phyloP scores from a whole-genome alignment of 1,140 invertebrate genomes.

The Drosophila melanica region DNA sequence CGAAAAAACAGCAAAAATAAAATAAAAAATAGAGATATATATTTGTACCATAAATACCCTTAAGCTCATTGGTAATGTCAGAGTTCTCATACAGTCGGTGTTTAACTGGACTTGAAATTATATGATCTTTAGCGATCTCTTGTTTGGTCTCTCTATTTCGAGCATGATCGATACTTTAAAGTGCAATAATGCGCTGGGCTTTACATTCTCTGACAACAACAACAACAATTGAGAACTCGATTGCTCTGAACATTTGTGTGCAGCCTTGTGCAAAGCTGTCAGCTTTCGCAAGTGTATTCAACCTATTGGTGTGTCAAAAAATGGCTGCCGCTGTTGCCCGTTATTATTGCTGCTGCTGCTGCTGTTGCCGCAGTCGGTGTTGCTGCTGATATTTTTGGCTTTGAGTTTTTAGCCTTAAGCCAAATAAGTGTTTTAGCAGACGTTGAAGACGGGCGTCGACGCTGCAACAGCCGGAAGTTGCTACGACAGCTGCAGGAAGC shows the following conservation, averaged over 20 bases:
- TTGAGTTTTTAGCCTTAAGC: constrained; percentile 78
- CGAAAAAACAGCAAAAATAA: neutral
- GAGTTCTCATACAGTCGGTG: neutral
- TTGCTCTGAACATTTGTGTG: neutral
- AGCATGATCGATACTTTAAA: no score
- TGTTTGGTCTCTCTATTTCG: neutral
- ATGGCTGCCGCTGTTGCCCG: constrained; percentile 9
- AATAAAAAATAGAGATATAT: neutral
- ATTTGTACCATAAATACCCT: neutral
- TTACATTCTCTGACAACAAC: no score
- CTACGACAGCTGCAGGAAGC: constrained; percentile 80
- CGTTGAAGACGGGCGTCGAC: constrained; percentile 35
- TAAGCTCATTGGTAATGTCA: neutral
- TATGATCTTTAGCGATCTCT: neutral
- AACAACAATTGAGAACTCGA: neutral
- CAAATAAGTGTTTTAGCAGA: constrained; percentile 78
- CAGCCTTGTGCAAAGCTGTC: neutral
- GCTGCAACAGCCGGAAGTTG: constrained; percentile 71
- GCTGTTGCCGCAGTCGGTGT: constrained; percentile 37
- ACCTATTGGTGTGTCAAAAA: constrained; percentile 27
- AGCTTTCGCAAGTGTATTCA: constrained; percentile 36
- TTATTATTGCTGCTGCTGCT: constrained; percentile 31
- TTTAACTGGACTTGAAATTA: neutral
- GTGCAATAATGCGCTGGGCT: no score
- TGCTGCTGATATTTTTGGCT: constrained; percentile 66